Percentiles rank a stretch among this genome's conserved stretches.
Evolutionary conservation across 2,888 invertebrate species (phyloP).

Genomic region (Catotricha subobsoleta): DNA sequence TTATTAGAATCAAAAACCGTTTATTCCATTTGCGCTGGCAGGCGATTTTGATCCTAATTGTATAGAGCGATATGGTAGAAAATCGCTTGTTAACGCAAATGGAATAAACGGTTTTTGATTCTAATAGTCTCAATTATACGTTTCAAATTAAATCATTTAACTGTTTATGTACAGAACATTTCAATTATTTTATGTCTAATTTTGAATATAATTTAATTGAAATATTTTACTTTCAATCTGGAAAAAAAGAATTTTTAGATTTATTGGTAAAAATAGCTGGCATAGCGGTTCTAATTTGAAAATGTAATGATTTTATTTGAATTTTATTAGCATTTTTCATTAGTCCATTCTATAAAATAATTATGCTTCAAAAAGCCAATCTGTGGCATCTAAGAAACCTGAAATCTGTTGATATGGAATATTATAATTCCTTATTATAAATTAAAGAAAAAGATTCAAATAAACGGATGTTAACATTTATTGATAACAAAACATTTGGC

Average conservation of each 20-base stretch:
- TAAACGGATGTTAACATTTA: constrained; percentile 84
- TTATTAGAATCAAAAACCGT: too few relatives aligned
- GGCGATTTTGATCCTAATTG: too few relatives aligned
- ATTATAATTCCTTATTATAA: constrained; percentile 84
- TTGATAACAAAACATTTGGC: constrained; percentile 94
- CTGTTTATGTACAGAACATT: constrained; percentile 91
- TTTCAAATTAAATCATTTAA: constrained; percentile 97
- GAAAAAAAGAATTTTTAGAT: constrained; percentile 27
- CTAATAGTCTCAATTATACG: constrained; percentile 96
- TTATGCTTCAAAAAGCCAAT: constrained; percentile 85
- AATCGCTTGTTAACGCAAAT: too few relatives aligned
- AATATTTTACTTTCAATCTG: not conserved
- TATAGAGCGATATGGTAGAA: too few relatives aligned
- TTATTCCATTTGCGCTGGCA: too few relatives aligned
- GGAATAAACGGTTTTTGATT: too few relatives aligned
- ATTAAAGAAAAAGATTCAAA: constrained; percentile 84
- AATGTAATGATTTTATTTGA: too few relatives aligned
- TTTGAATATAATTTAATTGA: not conserved
- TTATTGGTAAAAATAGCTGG: constrained; percentile 95
- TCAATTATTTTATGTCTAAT: constrained; percentile 75
- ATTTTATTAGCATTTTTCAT: constrained; percentile 98
- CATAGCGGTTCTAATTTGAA: constrained; percentile 99
- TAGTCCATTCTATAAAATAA: constrained; percentile 99
- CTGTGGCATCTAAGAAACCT: constrained; percentile 87
- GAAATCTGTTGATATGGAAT: constrained; percentile 98